Conservation (phyloP, 2,888 invertebrate genomes). For the Labia minor region DNA sequence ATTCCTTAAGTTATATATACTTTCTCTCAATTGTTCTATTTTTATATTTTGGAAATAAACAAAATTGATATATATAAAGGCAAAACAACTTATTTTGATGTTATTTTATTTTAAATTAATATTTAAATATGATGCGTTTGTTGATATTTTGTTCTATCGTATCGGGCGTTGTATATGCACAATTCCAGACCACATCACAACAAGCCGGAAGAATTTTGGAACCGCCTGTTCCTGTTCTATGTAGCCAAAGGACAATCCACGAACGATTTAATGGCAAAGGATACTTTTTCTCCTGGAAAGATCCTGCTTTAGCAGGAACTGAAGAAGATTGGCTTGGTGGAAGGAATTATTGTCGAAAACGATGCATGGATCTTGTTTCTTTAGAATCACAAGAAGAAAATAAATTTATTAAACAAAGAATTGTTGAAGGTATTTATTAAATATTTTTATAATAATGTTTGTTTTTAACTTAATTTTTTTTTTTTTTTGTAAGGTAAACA, state of each 20-base stretch:
- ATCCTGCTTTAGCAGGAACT: conserved; percentile 49
- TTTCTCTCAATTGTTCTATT: no score
- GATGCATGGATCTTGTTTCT: conserved; percentile 82
- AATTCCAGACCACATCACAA: conserved; percentile 51
- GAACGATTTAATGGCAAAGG: conserved; percentile 48
- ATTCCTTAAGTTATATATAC: no score
- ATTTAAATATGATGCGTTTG: conserved; percentile 22
- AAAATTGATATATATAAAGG: background rate
- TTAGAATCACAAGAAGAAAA: conserved; percentile 77
- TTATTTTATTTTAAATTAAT: background rate
- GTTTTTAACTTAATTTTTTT: background rate
- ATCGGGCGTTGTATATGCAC: conserved; percentile 44
- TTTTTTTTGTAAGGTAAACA: conserved; percentile 43
- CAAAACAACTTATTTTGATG: background rate
- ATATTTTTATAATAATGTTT: background rate
- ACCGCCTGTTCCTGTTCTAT: conserved; percentile 57
- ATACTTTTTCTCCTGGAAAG: conserved; percentile 82
- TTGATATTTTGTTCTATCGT: conserved; percentile 37
- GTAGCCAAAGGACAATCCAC: conserved; percentile 36
- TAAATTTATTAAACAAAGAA: conserved; percentile 71
- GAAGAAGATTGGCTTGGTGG: conserved; percentile 55
- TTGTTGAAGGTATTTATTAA: conserved; percentile 55
- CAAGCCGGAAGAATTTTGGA: conserved; percentile 67
- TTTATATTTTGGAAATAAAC: background rate
- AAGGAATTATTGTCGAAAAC: conserved; percentile 74